phyloP scores from a whole-genome alignment of 2,797 vertebrate genomes.

The Luscinia luscinia region DNA sequence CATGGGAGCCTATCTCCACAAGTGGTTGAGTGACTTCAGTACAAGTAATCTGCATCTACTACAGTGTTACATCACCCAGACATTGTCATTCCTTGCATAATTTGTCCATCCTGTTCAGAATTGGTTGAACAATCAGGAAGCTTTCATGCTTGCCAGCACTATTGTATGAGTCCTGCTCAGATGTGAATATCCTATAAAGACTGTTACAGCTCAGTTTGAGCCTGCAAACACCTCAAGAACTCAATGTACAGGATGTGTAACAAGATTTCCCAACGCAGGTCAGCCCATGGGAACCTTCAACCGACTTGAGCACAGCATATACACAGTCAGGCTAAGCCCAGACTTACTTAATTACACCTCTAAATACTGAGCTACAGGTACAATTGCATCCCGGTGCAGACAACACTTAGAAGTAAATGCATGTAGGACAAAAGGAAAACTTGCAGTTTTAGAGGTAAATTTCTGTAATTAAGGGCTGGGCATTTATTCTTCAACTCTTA shows the following conservation, averaged over 20 bases:
- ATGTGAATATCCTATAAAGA: rapidly evolving
- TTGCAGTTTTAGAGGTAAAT: background rate
- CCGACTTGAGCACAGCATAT: rapidly evolving
- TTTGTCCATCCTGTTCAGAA: background rate
- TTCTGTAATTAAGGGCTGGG: background rate
- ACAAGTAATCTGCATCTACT: rapidly evolving
- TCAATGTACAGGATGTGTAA: rapidly evolving
- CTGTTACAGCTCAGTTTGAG: background rate
- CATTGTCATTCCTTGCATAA: background rate
- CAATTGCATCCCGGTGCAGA: background rate
- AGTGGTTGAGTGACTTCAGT: background rate
- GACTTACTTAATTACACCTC: background rate
- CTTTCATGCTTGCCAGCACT: background rate
- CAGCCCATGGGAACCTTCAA: rapidly evolving
- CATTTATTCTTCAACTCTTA: background rate
- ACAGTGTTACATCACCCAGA: background rate
- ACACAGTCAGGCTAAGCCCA: background rate
- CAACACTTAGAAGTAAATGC: background rate
- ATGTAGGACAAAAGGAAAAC: background rate
- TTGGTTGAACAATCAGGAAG: background rate
- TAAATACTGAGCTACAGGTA: background rate
- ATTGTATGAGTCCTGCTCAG: background rate
- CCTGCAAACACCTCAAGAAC: background rate
- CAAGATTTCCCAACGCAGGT: background rate
- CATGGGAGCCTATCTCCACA: background rate